phyloP scores from a whole-genome alignment of 2,113 vertebrate genomes.

The Tinamus guttatus region DNA sequence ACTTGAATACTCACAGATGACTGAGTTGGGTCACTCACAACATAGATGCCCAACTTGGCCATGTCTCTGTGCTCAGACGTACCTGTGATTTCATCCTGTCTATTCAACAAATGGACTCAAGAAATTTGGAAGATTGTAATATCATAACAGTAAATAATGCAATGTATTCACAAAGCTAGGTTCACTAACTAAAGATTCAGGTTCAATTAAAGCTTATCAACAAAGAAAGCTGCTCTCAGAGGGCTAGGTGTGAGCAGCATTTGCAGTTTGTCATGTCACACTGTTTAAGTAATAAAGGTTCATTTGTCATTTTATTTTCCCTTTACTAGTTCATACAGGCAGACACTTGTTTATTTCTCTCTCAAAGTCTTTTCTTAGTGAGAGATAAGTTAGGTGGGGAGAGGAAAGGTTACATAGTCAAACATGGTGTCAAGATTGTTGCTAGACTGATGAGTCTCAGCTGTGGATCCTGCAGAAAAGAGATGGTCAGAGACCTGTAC shows the following conservation, averaged over 20 bases:
- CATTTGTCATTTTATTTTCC: conserved; percentile 51
- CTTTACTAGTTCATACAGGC: conserved; percentile 34
- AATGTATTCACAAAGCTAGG: background rate
- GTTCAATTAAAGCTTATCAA: conserved; percentile 19
- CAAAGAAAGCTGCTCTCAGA: conserved; percentile 26
- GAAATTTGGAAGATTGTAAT: background rate
- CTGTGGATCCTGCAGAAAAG: background rate
- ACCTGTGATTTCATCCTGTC: background rate
- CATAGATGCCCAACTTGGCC: background rate
- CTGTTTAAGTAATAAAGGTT: conserved; percentile 51
- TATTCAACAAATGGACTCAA: background rate
- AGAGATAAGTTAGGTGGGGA: conserved; percentile 34
- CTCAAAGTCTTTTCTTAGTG: conserved; percentile 1
- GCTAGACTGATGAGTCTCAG: conserved; percentile 29
- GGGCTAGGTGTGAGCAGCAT: background rate
- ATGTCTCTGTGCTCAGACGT: background rate
- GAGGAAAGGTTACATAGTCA: conserved; percentile 27
- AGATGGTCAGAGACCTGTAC: background rate
- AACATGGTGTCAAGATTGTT: conserved; percentile 33
- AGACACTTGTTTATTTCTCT: conserved; percentile 48
- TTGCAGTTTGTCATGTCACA: conserved; percentile 38
- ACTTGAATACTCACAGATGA: background rate
- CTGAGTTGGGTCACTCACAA: background rate
- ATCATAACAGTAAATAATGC: background rate
- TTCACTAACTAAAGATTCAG: background rate